phyloP scores from a whole-genome alignment of 2,113 vertebrate species.

The Ctenomys sociabilis region DNA sequence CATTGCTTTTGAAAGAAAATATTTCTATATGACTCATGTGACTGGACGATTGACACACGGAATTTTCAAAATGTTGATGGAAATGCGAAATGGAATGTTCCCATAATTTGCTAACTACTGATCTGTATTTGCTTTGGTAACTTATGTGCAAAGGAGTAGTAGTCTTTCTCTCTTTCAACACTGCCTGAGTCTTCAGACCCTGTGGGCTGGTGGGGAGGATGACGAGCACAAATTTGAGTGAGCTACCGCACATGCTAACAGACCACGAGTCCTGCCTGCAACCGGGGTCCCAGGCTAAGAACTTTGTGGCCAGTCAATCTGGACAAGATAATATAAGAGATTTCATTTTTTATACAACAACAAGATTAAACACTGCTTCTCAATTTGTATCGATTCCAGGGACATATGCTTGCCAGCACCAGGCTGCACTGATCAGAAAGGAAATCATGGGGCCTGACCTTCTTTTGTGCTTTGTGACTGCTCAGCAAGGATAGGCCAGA shows the following conservation, averaged over 20 bases:
- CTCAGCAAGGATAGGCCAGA: not conserved
- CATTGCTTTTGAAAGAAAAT: not conserved
- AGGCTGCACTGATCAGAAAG: conserved; percentile 25
- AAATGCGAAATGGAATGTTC: not conserved
- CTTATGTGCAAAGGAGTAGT: not conserved
- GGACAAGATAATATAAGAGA: not conserved
- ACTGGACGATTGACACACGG: not conserved
- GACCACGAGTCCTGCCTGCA: not conserved
- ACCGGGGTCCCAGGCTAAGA: not conserved
- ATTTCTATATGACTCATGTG: not conserved
- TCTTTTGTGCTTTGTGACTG: not conserved
- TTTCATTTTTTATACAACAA: conserved; percentile 5
- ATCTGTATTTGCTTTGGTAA: conserved; percentile 10
- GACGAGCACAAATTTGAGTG: not conserved
- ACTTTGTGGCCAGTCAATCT: not conserved
- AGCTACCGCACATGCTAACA: not conserved
- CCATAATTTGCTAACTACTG: not conserved
- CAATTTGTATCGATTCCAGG: not conserved
- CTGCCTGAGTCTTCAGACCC: not conserved
- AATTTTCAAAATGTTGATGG: conserved; percentile 44
- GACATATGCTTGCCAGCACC: not conserved
- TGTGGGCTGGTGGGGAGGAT: not conserved
- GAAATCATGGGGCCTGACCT: not conserved
- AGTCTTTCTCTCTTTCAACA: not conserved
- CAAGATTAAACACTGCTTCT: not conserved